Base-by-base conservation (phyloP, 92 coral and sea anemone genomes). In the Actinernus sp. region DNA sequence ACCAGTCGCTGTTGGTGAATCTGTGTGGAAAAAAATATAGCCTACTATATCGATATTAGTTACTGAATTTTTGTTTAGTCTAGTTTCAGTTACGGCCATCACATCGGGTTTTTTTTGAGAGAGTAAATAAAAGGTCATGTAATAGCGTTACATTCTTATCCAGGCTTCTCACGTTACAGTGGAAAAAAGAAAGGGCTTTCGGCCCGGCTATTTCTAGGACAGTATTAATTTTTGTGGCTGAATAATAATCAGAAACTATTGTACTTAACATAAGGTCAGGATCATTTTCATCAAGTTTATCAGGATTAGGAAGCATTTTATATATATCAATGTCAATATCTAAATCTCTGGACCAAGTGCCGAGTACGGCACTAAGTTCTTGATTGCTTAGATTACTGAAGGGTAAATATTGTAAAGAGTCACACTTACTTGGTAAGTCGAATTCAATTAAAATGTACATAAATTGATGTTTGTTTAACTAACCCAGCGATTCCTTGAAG, bases 131-230 rank as follows among this genome's bases (percentile, higher is more conserved):
- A 14, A 53, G 20, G 31, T 53, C 60, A 53, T 26, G 8, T 26
- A 53, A 26, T 10, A 63, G 71, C 33, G 55, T 20, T 8, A 40
- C 16, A 26, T 65, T 76, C 57, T 76, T 77, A 30, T 60, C 31
- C 7, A 77, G 48, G 41, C 84, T 68, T 77, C 84, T 77, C 28
- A 77, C 31, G 68, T 68, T 77, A 46, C 84, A 77, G 55, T 68
- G 84, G 39, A 68, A 59, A 26, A 58, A 40, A 22, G 33, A 55
- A 12, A 76, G n/a, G n/a, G 25, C 28, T 26, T 56, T 30, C 2
- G 41, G 12, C 19, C 31, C 29, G 16, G 25, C 3, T 16, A 24
- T 26, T 26, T 56, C 16, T 1, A 56, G 44, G 2, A 26, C 43
- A 22, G 8, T 41, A 44, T 70, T 70, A 10, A 22, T 8, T 16